A percentile compares a stretch with the other conserved stretches of the same genome.
Conservation (phyloP, 2,797 vertebrate genomes). For the Hapalemur alaotrensis region DNA sequence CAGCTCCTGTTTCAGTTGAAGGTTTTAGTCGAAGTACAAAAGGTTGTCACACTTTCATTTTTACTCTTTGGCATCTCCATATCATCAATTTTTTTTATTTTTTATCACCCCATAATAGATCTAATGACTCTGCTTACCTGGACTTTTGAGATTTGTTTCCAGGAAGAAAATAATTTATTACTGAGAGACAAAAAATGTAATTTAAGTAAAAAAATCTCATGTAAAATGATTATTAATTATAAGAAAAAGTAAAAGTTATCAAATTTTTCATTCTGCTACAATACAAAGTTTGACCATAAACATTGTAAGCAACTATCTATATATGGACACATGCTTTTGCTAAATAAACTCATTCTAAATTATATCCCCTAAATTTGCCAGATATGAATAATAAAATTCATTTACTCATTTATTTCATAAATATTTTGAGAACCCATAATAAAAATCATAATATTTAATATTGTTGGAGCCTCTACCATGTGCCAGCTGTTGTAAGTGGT, state of each 20-base stretch:
- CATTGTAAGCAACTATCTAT: background rate
- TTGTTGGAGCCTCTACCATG: background rate
- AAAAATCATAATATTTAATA: slow-evolving; percentile 1
- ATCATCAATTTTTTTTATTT: background rate
- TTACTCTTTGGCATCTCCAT: background rate
- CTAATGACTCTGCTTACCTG: background rate
- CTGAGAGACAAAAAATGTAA: background rate
- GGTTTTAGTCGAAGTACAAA: background rate
- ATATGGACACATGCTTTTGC: background rate
- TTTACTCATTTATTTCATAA: slow-evolving; percentile 35
- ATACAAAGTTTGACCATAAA: background rate
- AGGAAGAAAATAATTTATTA: slow-evolving; percentile 30
- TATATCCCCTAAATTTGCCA: background rate
- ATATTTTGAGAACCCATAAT: background rate
- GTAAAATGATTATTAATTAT: slow-evolving; percentile 15
- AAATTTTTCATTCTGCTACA: slow-evolving; percentile 36
- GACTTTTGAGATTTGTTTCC: slow-evolving; percentile 19
- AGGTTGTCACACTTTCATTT: background rate
- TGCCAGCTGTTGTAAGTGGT: background rate
- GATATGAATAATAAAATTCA: background rate
- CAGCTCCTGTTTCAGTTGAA: background rate
- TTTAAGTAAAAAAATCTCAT: slow-evolving; percentile 14
- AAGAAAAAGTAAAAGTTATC: slow-evolving; percentile 12
- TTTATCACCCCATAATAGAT: background rate
- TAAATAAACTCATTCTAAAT: slow-evolving; percentile 18